phyloP scores from a whole-genome alignment of 2,888 invertebrate species.

The Drosophila meridionalis region DNA sequence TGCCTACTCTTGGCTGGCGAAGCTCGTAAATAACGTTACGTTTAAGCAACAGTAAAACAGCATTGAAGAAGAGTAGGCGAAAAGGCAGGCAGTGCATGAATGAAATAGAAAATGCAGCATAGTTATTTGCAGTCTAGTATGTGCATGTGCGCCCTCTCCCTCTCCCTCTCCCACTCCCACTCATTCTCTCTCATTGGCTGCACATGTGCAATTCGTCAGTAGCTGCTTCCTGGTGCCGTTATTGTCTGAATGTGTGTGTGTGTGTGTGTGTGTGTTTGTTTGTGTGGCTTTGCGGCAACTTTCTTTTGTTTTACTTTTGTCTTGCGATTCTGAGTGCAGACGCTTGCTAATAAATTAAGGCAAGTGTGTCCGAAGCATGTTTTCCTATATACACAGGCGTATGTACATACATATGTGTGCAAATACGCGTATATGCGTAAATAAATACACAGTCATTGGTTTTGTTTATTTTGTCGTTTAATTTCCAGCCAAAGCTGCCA shows the following conservation, averaged over 20 bases:
- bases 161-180: constrained; percentile 10
- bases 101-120: constrained; percentile 62
- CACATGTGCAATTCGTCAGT: constrained; percentile 36
- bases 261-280: constrained; percentile 11
- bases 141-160: constrained; percentile 12
- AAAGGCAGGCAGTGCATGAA: constrained; percentile 32
- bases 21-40: constrained; percentile 70
- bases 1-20: constrained; percentile 20
- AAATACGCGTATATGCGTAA: not conserved
- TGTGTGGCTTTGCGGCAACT: constrained; percentile 49
- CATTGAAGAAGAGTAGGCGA: constrained; percentile 19
- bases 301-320: constrained; percentile 58
- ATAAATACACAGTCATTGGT: not conserved
- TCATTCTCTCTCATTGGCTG: constrained; percentile 55
- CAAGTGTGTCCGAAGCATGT: constrained; percentile 34
- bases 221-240: constrained; percentile 60
- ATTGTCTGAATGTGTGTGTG: constrained; percentile 1
- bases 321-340: constrained; percentile 22
- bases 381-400: constrained; percentile 8
- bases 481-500: constrained; percentile 29
- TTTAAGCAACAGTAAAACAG: constrained; percentile 54
- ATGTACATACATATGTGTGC: not conserved
- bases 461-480: constrained; percentile 2
- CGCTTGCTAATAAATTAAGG: constrained; percentile 15
- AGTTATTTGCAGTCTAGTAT: constrained; percentile 25